phyloP scores from a whole-genome alignment of 2,113 vertebrate genomes.

The Catharus bicknelli region DNA sequence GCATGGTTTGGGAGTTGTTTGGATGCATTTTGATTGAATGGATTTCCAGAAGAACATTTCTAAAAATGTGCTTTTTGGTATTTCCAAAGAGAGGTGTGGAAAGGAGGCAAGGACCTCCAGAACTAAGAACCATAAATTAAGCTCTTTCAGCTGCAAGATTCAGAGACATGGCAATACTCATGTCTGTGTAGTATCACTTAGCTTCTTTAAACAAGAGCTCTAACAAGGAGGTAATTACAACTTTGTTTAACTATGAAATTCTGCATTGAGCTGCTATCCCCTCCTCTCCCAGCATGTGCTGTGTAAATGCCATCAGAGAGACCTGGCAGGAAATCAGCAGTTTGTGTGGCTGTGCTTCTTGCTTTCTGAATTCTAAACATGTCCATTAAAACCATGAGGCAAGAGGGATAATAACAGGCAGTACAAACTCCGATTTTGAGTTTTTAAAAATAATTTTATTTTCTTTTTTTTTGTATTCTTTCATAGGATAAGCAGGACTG shows the following conservation, averaged over 20 bases:
- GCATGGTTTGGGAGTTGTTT: accelerated
- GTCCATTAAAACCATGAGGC: background rate
- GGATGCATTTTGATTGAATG: background rate
- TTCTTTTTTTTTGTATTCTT: background rate
- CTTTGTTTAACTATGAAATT: conserved; percentile 31
- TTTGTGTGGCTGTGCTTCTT: background rate
- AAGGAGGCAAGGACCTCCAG: background rate
- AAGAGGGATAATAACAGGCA: background rate
- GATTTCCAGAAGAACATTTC: background rate
- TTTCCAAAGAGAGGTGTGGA: background rate
- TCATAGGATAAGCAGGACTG: background rate
- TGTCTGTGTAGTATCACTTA: background rate
- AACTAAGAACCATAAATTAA: background rate
- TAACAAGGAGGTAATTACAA: conserved; percentile 26
- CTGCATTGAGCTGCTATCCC: background rate
- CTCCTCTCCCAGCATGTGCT: background rate
- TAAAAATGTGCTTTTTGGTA: accelerated
- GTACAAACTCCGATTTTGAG: background rate
- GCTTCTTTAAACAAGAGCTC: conserved; percentile 40
- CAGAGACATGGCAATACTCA: background rate
- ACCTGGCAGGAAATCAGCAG: background rate
- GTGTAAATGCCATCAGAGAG: background rate
- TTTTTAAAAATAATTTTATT: background rate
- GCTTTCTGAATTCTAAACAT: background rate
- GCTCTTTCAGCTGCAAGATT: background rate